Evolutionary conservation across 2,113 vertebrate genomes (phyloP), one percentile per base, ranked within the genome.

Genomic region (Bufo gargarizans): DNA sequence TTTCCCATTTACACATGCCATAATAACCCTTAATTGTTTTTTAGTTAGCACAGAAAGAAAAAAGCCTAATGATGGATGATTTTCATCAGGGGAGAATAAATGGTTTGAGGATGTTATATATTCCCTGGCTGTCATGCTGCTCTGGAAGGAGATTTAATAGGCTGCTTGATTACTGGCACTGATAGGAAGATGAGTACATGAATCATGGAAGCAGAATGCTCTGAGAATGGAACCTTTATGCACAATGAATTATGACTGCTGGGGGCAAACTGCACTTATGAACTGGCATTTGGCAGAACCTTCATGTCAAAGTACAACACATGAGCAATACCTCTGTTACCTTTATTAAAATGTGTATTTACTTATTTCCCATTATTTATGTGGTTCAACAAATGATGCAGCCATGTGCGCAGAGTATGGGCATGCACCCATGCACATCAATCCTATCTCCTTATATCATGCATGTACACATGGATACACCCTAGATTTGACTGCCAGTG

Each of bases 111-210:
- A 77, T 53, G 85, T 63, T 78, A 86, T 22, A 78, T 77, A 86
- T 86, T 86, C 72, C 17, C 45, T 20, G 59, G 56, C 58, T 65
- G 74, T 86, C 85, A 86, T 63, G 55, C 85, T 86, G 63, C 14
- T 86, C 19, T 50, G 85, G 74, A 78, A 86, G 85, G n/a, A 84
- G 59, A 77, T 86, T 85, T 85, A 86, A 86, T 78, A 86, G 74
- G 55, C 19, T 77, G 45, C 55, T 33, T 86, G 74, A 86, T 86
- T 85, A 85, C 84, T 85, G 50, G 67, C 83, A 56, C 50, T 78
- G 74, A 86, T 78, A 45, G 45, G 74, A 77, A 63, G 74, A 86
- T 63, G 85, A 77, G 58, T 63, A 20, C n/a, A 74, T 65, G 45
- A 45, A 78, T 77, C 45, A 77, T 59, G 33, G 58, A 14, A 56